Evolutionary conservation across 23 tunicate species (phyloP), one percentile per base, ranked within the genome.

Genomic region (Ciona savignyi): DNA sequence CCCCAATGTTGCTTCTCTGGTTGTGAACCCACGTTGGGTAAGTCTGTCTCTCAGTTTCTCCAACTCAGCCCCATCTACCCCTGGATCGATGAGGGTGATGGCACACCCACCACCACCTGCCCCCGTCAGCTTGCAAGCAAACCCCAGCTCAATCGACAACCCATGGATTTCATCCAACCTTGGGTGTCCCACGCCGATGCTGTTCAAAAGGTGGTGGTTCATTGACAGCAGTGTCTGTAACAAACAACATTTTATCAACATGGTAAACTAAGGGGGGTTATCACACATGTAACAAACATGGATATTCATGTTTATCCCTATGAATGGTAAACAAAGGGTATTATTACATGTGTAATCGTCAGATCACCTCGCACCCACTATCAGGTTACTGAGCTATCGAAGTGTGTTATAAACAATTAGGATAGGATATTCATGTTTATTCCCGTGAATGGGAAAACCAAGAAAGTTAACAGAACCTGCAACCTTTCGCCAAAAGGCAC

Each of bases 71-170:
- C 35, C 79, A 22, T 23, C 25, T 0, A 70, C 1, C 2, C 3
- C 48, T 1, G 34, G 24, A 26, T 80, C 67, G 9, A 90, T 67
- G 29, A 89, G 35, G 11, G 88, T 72, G 29, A 95, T 70, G 23
- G 83, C 91, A 60, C 99, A 95, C 25, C 99, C 99, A 9, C 99
- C 99, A 27, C 99, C 99, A 3, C 99, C 99, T 30, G 99, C 99
- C 25, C 99, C 99, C 68, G 99, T 95, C 34, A 95, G 70, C 51
- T 95, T 95, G 31, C 93, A 90, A 0, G 88, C 79, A 62, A 80
- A 85, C 23, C 85, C 87, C 72, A 35, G 63, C 0, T 65, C 77
- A 2, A 56, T 61, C 0, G 99, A 81, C 15, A 73, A 56, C 15
- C 65, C 42, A 32, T 65, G 63, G 0, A 95, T 95, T 51, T 70